Percentiles rank a stretch among this genome's conserved stretches.
phyloP scores from a whole-genome alignment of 2,888 invertebrate genomes.

The Tenthredo notha region DNA sequence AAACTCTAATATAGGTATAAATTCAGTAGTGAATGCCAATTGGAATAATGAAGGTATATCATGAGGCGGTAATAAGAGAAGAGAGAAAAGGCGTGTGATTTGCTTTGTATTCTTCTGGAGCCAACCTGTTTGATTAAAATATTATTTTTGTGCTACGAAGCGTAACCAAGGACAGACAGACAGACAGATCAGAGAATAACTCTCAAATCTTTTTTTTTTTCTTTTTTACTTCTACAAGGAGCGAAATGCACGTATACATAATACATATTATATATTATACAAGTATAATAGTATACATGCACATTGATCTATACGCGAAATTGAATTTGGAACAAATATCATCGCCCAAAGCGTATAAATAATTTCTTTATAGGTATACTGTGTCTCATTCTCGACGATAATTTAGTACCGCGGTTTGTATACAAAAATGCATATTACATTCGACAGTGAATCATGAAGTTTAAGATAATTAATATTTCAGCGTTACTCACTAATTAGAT shows the following conservation, averaged over 20 bases:
- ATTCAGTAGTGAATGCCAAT: background rate
- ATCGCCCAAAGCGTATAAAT: background rate
- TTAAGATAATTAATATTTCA: slow-evolving; percentile 62
- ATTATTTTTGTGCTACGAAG: slow-evolving; percentile 37
- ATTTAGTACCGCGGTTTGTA: background rate
- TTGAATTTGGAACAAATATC: background rate
- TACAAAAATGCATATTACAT: background rate
- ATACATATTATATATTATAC: background rate
- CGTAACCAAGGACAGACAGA: slow-evolving; percentile 16
- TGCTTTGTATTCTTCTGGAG: slow-evolving; percentile 14
- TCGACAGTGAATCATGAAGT: slow-evolving; percentile 63
- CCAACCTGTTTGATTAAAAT: slow-evolving; percentile 49
- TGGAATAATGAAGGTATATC: background rate
- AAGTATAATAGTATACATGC: background rate
- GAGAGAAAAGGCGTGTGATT: slow-evolving; percentile 9
- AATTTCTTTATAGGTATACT: background rate
- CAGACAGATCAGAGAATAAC: slow-evolving; percentile 5
- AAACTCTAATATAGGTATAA: background rate
- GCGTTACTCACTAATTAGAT: slow-evolving; percentile 63
- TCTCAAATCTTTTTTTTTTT: background rate
- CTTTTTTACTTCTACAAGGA: background rate
- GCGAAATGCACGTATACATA: background rate
- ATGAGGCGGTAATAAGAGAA: background rate
- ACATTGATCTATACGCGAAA: background rate
- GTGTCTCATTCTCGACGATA: background rate